Conservation (phyloP, 2,888 invertebrate species). For the Caenorhabditis sp. region DNA sequence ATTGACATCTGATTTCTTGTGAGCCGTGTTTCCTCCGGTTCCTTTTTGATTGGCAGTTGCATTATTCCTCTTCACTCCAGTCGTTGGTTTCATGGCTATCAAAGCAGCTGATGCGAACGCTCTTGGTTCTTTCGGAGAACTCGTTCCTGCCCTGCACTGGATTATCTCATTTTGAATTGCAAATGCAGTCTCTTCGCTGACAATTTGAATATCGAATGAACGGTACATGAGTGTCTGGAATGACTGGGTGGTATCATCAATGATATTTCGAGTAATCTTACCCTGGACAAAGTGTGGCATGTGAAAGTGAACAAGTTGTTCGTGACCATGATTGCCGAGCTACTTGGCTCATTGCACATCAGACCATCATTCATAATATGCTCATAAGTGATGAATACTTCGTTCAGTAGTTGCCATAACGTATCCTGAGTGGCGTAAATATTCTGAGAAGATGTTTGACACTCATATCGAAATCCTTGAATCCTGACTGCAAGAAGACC, state of each 20-base stretch:
- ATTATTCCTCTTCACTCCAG: conserved; percentile 80
- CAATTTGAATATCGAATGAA: conserved; percentile 72
- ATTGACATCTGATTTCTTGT: conserved; percentile 83
- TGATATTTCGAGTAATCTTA: conserved; percentile 7
- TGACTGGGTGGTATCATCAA: conserved; percentile 2
- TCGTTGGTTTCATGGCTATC: conserved; percentile 81
- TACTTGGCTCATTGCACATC: conserved; percentile 76
- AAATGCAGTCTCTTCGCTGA: conserved; percentile 72
- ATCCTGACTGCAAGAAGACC: conserved; percentile 78
- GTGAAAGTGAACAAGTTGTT: conserved; percentile 79
- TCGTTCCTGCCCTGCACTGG: conserved; percentile 28
- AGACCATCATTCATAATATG: conserved; percentile 75
- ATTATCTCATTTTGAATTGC: conserved; percentile 67
- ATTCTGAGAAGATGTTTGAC: conserved; percentile 28
- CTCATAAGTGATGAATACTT: conserved; percentile 59
- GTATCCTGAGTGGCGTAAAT: conserved; percentile 56
- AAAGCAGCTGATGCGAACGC: conserved; percentile 76
- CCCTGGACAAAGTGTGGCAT: conserved; percentile 56
- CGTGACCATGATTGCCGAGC: conserved; percentile 80
- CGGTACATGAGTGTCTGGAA: conserved; percentile 63
- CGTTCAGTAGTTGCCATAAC: conserved; percentile 59
- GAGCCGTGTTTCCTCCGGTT: conserved; percentile 76
- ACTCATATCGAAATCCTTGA: conserved; percentile 79
- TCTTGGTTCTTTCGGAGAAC: conserved; percentile 27
- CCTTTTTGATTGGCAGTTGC: conserved; percentile 73